These are phyloP conservation scores for Prosopocoilus inquinatus DNA, from an alignment of 2,888 invertebrate species.

Conservation along the genomic window DNA sequence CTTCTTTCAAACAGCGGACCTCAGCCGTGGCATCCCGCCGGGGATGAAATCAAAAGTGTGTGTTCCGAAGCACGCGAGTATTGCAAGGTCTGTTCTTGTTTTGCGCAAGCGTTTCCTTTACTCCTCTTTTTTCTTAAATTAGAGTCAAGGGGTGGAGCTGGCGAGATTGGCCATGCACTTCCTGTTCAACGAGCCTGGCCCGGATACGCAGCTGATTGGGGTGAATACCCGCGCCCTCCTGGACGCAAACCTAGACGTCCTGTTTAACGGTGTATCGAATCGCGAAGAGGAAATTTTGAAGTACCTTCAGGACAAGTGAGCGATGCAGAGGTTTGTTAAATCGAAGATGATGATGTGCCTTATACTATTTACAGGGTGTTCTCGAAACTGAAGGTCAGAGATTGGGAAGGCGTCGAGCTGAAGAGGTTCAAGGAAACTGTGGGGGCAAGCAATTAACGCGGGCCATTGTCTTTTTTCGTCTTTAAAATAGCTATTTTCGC, in stretches of 20 bases:
- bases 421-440: too few species aligned
- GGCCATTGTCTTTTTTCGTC: too few species aligned
- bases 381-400: too few species aligned
- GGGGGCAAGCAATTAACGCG: too few species aligned
- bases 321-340: neutral
- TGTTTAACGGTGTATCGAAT: conserved; percentile 62
- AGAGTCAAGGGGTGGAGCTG: conserved; percentile 64
- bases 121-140: conserved; percentile 16
- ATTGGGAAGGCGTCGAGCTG: too few species aligned
- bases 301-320: conserved; percentile 36
- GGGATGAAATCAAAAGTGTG: conserved; percentile 59
- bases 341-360: neutral
- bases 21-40: conserved; percentile 79
- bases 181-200: conserved; percentile 51
- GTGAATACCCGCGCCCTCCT: conserved; percentile 68
- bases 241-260: conserved; percentile 62
- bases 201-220: conserved; percentile 73
- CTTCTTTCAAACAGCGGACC: conserved; percentile 74
- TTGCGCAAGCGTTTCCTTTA: neutral
- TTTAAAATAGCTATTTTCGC: too few species aligned
- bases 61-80: conserved; percentile 63
- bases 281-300: conserved; percentile 62
- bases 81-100: conserved; percentile 59
- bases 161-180: conserved; percentile 71
- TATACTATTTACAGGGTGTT: too few species aligned